These are phyloP conservation scores for Acrobeloides nanus DNA, from an alignment of 2,888 invertebrate species.

Conservation along the genomic window DNA sequence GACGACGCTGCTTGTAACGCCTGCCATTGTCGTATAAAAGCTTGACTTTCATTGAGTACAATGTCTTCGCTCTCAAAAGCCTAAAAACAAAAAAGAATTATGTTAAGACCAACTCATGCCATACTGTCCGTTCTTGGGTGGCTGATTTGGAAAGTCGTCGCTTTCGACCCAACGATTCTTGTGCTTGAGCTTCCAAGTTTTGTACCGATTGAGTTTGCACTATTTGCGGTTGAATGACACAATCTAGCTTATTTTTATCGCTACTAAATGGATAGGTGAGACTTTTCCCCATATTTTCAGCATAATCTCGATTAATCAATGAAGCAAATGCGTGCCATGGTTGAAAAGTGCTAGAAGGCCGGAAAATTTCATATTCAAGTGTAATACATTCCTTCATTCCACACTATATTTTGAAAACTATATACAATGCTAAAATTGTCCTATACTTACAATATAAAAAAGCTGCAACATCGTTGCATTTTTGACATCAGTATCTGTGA, in stretches of 20 bases:
- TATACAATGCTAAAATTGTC: neutral
- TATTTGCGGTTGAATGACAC: neutral
- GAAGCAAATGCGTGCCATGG: slow-evolving; percentile 28
- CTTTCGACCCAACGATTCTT: no score
- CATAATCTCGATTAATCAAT: slow-evolving; percentile 27
- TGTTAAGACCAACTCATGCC: no score
- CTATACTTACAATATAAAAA: slow-evolving; percentile 28
- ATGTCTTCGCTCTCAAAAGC: no score
- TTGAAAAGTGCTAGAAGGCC: slow-evolving; percentile 5
- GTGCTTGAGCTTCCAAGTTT: no score
- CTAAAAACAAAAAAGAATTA: no score
- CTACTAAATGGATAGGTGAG: no score
- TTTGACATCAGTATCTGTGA: slow-evolving; percentile 21
- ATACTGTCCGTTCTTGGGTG: no score
- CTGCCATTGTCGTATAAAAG: no score
- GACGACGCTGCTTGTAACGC: no score
- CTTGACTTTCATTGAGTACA: no score
- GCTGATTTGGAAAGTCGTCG: no score
- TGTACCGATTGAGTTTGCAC: no score
- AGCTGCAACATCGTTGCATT: slow-evolving; percentile 33
- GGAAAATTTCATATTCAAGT: slow-evolving; percentile 17
- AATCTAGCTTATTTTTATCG: neutral
- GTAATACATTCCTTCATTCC: slow-evolving; percentile 24
- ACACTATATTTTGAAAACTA: slow-evolving; percentile 17
- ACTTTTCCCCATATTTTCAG: slow-evolving; percentile 21